Evolutionary conservation across 2,113 vertebrate species (phyloP).

Genomic region (Tringa solitaria): DNA sequence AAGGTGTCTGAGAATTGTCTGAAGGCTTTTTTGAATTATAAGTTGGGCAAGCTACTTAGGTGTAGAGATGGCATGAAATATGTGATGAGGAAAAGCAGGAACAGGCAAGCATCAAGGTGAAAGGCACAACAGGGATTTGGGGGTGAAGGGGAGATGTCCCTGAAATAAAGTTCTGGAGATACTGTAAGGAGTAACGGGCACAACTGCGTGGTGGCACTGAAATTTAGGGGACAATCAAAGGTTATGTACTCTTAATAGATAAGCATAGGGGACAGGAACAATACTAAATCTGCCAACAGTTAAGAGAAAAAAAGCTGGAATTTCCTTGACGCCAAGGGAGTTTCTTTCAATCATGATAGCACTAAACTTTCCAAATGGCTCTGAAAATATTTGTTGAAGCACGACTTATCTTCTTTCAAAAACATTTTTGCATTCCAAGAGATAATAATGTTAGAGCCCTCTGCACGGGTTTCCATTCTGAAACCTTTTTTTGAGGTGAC

Average conservation of each 20-base stretch:
- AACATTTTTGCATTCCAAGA: slow-evolving; percentile 32
- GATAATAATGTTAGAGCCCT: neutral
- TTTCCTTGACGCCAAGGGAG: slow-evolving; percentile 6
- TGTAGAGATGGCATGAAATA: neutral
- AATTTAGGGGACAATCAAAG: neutral
- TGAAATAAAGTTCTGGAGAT: neutral
- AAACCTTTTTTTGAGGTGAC: neutral
- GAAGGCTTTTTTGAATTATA: neutral
- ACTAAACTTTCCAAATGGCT: neutral
- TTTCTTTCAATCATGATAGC: neutral
- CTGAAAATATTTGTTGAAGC: slow-evolving; percentile 41
- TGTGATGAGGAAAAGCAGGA: neutral
- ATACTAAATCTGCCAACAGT: neutral
- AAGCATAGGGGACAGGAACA: neutral
- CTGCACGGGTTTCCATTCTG: neutral
- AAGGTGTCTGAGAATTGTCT: neutral
- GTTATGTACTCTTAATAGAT: neutral
- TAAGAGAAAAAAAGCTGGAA: neutral
- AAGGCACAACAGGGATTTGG: neutral
- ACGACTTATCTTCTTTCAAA: slow-evolving; percentile 23
- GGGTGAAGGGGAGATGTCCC: neutral
- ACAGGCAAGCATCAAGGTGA: neutral
- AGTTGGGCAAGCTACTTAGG: neutral
- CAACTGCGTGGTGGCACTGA: neutral
- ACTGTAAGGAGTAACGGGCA: neutral